Conservation (phyloP, 2,113 vertebrate species). For the Zosterops borbonicus region DNA sequence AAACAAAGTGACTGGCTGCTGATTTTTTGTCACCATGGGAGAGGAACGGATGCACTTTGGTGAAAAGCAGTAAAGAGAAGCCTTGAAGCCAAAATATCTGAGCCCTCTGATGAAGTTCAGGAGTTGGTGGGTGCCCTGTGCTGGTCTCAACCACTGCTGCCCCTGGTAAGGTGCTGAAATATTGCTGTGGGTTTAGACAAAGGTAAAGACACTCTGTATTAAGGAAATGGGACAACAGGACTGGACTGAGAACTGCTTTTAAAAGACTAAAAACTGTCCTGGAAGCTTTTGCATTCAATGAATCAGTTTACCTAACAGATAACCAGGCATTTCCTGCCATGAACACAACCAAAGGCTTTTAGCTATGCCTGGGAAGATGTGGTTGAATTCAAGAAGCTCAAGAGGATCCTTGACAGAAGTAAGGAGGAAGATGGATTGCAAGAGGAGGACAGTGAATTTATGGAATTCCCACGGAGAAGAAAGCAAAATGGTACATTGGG, state of each 20-base stretch:
- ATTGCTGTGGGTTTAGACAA: not conserved
- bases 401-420: not conserved
- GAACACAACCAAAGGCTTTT: not conserved
- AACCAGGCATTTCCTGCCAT: conserved; percentile 28
- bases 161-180: not conserved
- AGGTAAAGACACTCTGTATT: not conserved
- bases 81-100: not conserved
- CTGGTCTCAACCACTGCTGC: not conserved
- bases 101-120: not conserved
- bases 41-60: not conserved
- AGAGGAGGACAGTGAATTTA: not conserved
- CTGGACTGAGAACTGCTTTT: not conserved
- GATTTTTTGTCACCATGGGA: not conserved
- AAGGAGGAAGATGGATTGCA: not conserved
- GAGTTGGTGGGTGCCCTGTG: not conserved
- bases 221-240: not conserved
- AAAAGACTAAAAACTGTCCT: not conserved
- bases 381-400: not conserved
- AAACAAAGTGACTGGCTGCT: not conserved
- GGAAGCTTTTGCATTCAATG: not conserved
- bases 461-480: not conserved
- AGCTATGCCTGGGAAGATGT: conserved; percentile 21
- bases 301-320: conserved; percentile 1
- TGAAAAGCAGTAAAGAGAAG: not conserved
- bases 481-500: not conserved